These are phyloP conservation scores for Holacanthus passer DNA, from an alignment of 2,113 vertebrate genomes.

Conservation along the genomic window DNA sequence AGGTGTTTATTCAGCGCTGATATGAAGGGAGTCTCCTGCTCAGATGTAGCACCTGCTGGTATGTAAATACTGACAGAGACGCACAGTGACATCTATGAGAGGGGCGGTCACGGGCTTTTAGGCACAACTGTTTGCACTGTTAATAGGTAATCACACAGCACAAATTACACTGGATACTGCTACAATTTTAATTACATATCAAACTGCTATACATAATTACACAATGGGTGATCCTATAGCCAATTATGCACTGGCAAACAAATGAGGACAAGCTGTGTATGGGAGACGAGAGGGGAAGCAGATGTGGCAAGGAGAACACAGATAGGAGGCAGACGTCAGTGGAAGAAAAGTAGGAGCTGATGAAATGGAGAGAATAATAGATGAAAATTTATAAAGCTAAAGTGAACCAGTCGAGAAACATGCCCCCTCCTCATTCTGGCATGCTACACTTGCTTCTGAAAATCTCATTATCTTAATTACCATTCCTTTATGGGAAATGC, in stretches of 20 bases:
- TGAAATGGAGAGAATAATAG: conserved; percentile 28
- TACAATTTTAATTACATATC: conserved; percentile 84
- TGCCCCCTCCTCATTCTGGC: conserved; percentile 45
- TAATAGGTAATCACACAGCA: conserved; percentile 81
- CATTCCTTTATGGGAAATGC: conserved; percentile 70
- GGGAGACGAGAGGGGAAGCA: conserved; percentile 59
- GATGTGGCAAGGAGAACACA: conserved; percentile 56
- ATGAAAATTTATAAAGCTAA: conserved; percentile 43
- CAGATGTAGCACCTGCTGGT: conserved; percentile 41
- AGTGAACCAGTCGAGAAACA: conserved; percentile 52
- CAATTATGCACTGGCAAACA: conserved; percentile 81
- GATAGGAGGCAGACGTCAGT: conserved; percentile 37
- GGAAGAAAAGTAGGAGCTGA: conserved; percentile 29
- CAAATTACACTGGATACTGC: conserved; percentile 79
- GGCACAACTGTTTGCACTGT: conserved; percentile 79
- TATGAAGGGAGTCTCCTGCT: neutral
- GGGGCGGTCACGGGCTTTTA: conserved; percentile 79
- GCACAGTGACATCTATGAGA: conserved; percentile 62
- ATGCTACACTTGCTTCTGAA: conserved; percentile 68
- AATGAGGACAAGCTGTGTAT: conserved; percentile 70
- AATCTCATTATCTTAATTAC: conserved; percentile 79
- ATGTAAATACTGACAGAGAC: conserved; percentile 52
- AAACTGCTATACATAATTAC: conserved; percentile 82
- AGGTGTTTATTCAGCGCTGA: neutral
- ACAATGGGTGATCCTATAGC: conserved; percentile 83